A percentile compares a stretch with the other conserved stretches of the same genome.
Conservation (phyloP, 1,140 invertebrate species). For the Zaprionus lachaisei region DNA sequence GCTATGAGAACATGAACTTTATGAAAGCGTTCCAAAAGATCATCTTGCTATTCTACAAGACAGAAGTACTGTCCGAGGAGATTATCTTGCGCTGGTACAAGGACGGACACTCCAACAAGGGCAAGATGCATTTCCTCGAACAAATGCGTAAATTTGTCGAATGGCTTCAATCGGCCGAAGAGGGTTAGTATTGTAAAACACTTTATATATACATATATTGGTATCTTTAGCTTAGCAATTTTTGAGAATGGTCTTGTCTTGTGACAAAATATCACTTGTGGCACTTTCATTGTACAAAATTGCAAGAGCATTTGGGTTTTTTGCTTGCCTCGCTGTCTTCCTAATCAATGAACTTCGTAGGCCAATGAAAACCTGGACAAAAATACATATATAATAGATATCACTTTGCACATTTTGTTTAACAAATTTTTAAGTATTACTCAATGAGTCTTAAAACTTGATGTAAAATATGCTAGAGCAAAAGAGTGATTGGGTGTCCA, state of each 20-base stretch:
- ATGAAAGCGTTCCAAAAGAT: slow-evolving; percentile 99
- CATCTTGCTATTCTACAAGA: slow-evolving; percentile 97
- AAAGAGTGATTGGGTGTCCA: slow-evolving; percentile 74
- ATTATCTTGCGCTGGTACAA: slow-evolving; percentile 97
- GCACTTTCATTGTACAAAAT: slow-evolving; percentile 69
- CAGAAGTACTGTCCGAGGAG: slow-evolving; percentile 95
- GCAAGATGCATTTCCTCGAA: slow-evolving; percentile 98
- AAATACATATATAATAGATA: not conserved
- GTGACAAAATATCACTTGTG: slow-evolving; percentile 33
- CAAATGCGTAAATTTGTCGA: slow-evolving; percentile 99
- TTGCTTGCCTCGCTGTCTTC: slow-evolving; percentile 79
- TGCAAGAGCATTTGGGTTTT: slow-evolving; percentile 75
- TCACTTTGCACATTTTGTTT: slow-evolving; percentile 27
- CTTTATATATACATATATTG: not conserved
- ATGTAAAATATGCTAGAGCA: slow-evolving; percentile 65
- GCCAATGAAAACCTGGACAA: slow-evolving; percentile 82
- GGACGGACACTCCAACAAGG: slow-evolving; percentile 95
- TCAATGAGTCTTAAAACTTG: slow-evolving; percentile 35
- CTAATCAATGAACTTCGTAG: slow-evolving; percentile 50
- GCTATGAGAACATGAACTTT: slow-evolving; percentile 99
- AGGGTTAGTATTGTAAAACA: slow-evolving; percentile 86
- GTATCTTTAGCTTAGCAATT: slow-evolving; percentile 21
- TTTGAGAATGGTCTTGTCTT: slow-evolving; percentile 42
- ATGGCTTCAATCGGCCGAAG: slow-evolving; percentile 98
- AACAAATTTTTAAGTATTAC: slow-evolving; percentile 37